A percentile compares a stretch with the other conserved stretches of the same genome.
Evolutionary conservation across 2,888 invertebrate species (phyloP).

Genomic region (Linyphia triangularis): DNA sequence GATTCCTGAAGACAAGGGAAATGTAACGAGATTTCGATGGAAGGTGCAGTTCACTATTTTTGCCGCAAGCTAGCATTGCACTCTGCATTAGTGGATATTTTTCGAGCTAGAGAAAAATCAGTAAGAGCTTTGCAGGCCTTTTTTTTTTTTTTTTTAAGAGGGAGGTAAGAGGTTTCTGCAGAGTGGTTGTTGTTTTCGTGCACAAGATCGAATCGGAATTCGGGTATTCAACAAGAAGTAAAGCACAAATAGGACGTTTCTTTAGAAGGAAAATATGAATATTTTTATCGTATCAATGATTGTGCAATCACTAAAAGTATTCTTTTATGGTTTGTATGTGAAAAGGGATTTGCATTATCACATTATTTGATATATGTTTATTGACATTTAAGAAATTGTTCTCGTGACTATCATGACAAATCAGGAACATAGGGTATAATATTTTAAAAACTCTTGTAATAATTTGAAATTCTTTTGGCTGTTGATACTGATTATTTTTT

Average conservation of each 20-base stretch:
- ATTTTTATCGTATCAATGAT: too few relatives aligned
- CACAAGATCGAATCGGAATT: not conserved
- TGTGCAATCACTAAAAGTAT: too few relatives aligned
- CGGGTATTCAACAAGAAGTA: not conserved
- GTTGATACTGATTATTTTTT: too few relatives aligned
- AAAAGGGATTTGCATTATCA: too few relatives aligned
- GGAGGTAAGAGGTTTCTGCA: not conserved
- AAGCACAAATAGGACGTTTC: not conserved
- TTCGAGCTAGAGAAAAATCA: slow-evolving; percentile 25
- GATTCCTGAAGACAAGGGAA: slow-evolving; percentile 58
- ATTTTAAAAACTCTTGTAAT: too few relatives aligned
- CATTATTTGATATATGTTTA: too few relatives aligned
- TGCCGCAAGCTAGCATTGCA: slow-evolving; percentile 50
- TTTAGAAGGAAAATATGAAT: not conserved
- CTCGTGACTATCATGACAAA: too few relatives aligned
- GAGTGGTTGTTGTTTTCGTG: not conserved
- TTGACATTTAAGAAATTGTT: too few relatives aligned
- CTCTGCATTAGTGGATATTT: slow-evolving; percentile 31
- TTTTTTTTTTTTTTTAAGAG: not conserved
- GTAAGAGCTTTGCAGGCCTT: not conserved
- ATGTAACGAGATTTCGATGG: slow-evolving; percentile 48
- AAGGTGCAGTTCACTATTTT: slow-evolving; percentile 48
- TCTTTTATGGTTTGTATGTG: too few relatives aligned
- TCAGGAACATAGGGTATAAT: too few relatives aligned
- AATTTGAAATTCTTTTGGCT: too few relatives aligned